A percentile compares a stretch with the other conserved stretches of the same genome.
These are phyloP conservation scores for Laothoe populi DNA, from an alignment of 2,888 invertebrate genomes.

Conservation along the genomic window DNA sequence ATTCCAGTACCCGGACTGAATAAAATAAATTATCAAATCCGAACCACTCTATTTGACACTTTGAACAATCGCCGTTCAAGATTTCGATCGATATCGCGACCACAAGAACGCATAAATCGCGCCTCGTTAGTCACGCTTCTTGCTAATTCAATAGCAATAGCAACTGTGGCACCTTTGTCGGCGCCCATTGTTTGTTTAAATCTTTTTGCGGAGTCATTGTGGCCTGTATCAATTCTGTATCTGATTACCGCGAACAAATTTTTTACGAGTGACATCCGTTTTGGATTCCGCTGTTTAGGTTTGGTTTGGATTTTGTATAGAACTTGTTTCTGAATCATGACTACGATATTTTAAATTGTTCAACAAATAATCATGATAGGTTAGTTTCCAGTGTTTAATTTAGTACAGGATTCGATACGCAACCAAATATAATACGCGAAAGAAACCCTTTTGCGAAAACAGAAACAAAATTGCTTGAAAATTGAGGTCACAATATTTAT, in stretches of 20 bases:
- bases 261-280: constrained; percentile 46
- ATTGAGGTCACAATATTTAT: no score
- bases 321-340: background rate
- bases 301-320: background rate
- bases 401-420: no score
- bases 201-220: constrained; percentile 50
- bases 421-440: no score
- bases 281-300: constrained; percentile 12
- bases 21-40: background rate
- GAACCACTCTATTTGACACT: constrained; percentile 32
- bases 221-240: constrained; percentile 59
- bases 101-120: constrained; percentile 67
- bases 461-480: no score
- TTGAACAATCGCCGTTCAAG: constrained; percentile 35
- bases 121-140: constrained; percentile 40
- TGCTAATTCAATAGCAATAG: constrained; percentile 61
- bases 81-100: constrained; percentile 45
- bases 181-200: constrained; percentile 54
- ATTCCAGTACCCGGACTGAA: background rate
- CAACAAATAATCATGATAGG: no score
- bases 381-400: no score
- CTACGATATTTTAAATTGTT: no score
- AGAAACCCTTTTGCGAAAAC: no score
- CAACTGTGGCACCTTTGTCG: constrained; percentile 40
- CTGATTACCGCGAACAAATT: constrained; percentile 57